Base-by-base conservation (phyloP, 2,888 invertebrate genomes). In the Pelosia muscerda region DNA sequence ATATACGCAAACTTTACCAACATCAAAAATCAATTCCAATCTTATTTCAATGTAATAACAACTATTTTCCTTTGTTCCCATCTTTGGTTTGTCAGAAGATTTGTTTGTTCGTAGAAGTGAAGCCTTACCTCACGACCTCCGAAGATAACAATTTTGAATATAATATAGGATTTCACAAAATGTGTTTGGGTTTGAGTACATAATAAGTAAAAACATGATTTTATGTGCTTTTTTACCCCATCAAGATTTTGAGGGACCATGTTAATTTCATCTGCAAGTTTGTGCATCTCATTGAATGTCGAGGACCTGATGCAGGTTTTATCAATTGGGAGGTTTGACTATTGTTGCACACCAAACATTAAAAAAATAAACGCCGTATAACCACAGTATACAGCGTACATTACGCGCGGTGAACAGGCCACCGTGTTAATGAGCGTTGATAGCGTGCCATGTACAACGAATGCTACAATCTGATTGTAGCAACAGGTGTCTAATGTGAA, bases 51-150 rank as follows among this genome's bases (percentile, higher is more conserved):
- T 4, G 13, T 0, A 0, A 0, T 69, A 74, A 63, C 71, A 73
- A 68, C 5, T 13, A 72, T 54, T 53, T 71, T 77, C 8, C 56
- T 0, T 19, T 67, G 59, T 2, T 3, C 10, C 8, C 22, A 10
- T 25, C 34, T 63, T 63, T 73, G 60, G 74, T 71, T 72, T 73
- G 71, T 67, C 70, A 72, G 64, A 71, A 82, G 84, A 86, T 86
- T 86, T 84, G 85, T 80, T 74, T 61, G 77, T 87, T 87, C 87
- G 77, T 77, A 85, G 87, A 87, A 87, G 68, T 77, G 72, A 83
- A 78, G 83, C 81, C 79, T 82, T 80, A 73, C 74, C 57, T 68
- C 85, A 84, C 83, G 85, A 87, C 84, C 85, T 80, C 72, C 53
- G 62, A 55, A 75, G 80, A 80, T 80, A 78, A 72, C 65, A 34